These are phyloP conservation scores for Callorhinus ursinus DNA, from an alignment of 2,113 vertebrate species.

Conservation along the genomic window DNA sequence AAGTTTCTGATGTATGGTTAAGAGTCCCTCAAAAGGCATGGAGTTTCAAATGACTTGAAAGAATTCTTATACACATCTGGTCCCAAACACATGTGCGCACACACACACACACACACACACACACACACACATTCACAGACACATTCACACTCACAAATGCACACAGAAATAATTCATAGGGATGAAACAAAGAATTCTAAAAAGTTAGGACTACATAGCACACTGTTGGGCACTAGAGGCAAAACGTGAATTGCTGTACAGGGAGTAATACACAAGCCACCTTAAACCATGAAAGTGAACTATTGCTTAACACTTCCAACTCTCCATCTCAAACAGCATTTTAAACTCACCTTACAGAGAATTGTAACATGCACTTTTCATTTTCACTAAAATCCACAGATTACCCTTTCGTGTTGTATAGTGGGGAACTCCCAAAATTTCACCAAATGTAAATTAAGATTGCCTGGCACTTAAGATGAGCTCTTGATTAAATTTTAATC, in stretches of 20 bases:
- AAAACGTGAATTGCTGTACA: neutral
- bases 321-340: neutral
- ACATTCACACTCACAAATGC: neutral
- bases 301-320: neutral
- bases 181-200: neutral
- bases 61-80: neutral
- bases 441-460: neutral
- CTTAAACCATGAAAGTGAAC: neutral
- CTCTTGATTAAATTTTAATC: neutral
- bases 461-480: neutral
- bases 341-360: neutral
- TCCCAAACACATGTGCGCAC: neutral
- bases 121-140: neutral
- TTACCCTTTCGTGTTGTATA: neutral
- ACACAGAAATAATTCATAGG: neutral
- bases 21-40: neutral
- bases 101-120: too few relatives aligned
- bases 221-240: neutral
- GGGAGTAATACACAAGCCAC: neutral
- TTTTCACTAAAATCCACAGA: neutral
- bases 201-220: neutral
- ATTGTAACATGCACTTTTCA: neutral
- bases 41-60: neutral
- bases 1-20: neutral
- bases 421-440: neutral